phyloP scores from a whole-genome alignment of 2,797 vertebrate genomes.

The Myotis myotis region DNA sequence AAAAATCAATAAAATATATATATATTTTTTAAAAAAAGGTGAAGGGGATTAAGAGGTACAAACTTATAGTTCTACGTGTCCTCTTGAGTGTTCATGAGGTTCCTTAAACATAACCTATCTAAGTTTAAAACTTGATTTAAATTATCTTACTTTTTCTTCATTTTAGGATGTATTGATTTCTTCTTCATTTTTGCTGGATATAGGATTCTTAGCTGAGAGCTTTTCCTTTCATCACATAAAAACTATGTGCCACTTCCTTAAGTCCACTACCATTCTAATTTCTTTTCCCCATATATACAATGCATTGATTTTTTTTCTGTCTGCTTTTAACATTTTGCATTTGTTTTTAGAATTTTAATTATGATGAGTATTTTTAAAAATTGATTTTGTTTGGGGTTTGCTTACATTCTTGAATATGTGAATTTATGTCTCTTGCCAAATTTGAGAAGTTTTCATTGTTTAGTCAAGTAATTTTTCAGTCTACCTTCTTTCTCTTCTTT shows the following conservation, averaged over 20 bases:
- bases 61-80: not conserved
- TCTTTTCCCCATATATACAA: not conserved
- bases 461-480: not conserved
- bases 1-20: too few relatives aligned
- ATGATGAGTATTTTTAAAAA: not conserved
- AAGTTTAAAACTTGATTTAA: not conserved
- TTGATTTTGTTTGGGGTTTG: not conserved
- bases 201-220: not conserved
- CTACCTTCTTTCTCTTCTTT: not conserved
- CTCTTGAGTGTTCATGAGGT: not conserved
- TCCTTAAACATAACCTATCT: not conserved
- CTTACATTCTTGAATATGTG: not conserved
- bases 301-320: not conserved
- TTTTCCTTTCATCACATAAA: not conserved
- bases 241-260: not conserved
- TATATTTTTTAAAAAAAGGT: too few relatives aligned
- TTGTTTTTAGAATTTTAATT: not conserved
- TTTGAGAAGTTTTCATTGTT: not conserved
- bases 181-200: not conserved
- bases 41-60: not conserved
- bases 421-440: not conserved
- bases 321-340: not conserved
- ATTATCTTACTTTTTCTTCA: not conserved
- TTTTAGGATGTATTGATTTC: not conserved
- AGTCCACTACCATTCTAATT: not conserved